Base-by-base conservation (phyloP, 2,888 invertebrate genomes). In the Pristionchus fissidentatus region DNA sequence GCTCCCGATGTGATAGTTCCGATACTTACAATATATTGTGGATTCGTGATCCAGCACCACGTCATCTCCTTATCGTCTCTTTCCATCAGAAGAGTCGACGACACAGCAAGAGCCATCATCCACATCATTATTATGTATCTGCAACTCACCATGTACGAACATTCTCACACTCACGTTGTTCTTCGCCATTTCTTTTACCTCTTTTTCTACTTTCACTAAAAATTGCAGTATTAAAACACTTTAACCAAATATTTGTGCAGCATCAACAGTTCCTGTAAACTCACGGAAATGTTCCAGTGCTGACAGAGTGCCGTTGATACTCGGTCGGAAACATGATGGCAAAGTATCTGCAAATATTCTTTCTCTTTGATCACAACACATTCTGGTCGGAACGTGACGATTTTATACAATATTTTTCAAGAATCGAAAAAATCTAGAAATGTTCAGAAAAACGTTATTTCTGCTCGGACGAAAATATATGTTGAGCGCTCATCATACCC, bases 261-360 rank as follows among this genome's bases (percentile, higher is more conserved):
- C 10, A 49, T 49, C 10, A 32, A 84, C 86, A 88, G 81, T 35
- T 35, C 15, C 10, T 43, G 26, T 26, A 46, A 26, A 85, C 55
- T 79, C 87, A 89, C 22, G 89, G 88, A 15, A 86, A 78, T 10
- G 89, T 87, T 4, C 86, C 87, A 2, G 90, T 89, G 38, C 87
- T 86, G 49, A 88, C 86, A 26, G 88, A 87, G 83, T 90, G 89
- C 22, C 90, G 80, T 75, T 90, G 90, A 49, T 90, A 90, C 57
- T 89, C 89, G 3, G 89, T 89, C 0, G 90, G 90, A 57, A 89
- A 90, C 87, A 90, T 89, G 38, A 90, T 89, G 10, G 90, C 90
- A 80, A 90, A 89, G 80, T 90, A 90, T 66, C 88, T 88, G 83
- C 49, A 87, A 86, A n/a, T n/a, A n/a, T n/a, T n/a, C n/a, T n/a